These are phyloP conservation scores for Stegodyphus dumicola DNA, from an alignment of 1,140 invertebrate genomes.

Conservation along the genomic window DNA sequence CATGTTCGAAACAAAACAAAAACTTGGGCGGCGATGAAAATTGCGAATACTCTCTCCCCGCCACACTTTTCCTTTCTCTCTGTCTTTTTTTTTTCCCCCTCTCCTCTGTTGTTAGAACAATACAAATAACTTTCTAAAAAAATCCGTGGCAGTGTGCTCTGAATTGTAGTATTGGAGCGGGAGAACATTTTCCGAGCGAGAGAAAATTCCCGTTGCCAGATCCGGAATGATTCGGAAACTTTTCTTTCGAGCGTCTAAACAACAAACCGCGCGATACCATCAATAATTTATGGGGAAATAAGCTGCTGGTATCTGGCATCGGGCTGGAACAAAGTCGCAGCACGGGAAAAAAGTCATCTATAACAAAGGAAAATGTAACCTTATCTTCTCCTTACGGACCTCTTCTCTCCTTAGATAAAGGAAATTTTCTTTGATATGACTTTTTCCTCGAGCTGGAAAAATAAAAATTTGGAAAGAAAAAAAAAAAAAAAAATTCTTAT, in stretches of 20 bases:
- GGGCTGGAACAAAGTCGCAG: slow-evolving; percentile 1
- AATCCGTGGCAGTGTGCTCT: no score
- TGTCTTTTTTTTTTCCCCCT: no score
- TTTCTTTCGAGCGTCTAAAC: slow-evolving; percentile 21
- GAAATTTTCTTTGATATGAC: not conserved
- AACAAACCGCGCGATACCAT: slow-evolving; percentile 57
- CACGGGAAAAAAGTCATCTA: slow-evolving; percentile 23
- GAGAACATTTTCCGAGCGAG: not conserved
- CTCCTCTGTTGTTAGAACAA: no score
- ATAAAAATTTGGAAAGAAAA: no score
- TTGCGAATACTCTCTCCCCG: no score
- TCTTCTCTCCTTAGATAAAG: not conserved
- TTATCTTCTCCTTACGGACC: slow-evolving; percentile 20
- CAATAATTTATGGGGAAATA: slow-evolving; percentile 59
- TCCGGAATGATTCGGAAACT: slow-evolving; percentile 51
- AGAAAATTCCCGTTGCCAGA: slow-evolving; percentile 35
- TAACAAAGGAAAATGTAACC: slow-evolving; percentile 42
- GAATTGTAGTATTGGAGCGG: no score
- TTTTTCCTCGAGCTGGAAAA: no score
- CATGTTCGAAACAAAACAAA: no score
- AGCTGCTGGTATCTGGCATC: slow-evolving; percentile 40
- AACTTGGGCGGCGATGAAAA: no score
- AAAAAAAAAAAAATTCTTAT: no score
- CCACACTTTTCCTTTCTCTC: no score
- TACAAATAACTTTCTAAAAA: no score